phyloP scores from a whole-genome alignment of 2,797 vertebrate genomes.

The Discoglossus pictus region DNA sequence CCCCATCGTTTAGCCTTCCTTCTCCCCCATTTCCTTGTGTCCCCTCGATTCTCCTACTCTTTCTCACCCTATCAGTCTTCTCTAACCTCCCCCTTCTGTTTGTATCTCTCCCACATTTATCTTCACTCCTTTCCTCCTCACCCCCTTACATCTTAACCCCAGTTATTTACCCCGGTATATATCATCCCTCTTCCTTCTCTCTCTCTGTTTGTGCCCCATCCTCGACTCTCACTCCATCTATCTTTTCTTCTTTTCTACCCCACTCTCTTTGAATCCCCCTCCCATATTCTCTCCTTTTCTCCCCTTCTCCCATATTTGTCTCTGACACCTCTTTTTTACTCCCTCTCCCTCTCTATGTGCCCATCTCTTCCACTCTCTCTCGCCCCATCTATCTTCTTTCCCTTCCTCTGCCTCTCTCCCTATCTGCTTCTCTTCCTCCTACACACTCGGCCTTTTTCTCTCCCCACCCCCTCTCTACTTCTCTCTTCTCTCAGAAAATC shows the following conservation, averaged over 20 bases:
- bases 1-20: too few relatives aligned
- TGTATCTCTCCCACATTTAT: neutral
- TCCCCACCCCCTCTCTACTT: slow-evolving; percentile 47
- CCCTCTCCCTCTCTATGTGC: slow-evolving; percentile 53
- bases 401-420: slow-evolving; percentile 55
- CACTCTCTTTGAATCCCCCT: neutral
- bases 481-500: slow-evolving; percentile 70
- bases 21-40: slow-evolving; percentile 17
- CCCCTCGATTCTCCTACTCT: too few relatives aligned
- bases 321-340: neutral
- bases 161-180: too few relatives aligned
- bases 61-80: neutral
- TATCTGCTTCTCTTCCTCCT: slow-evolving; percentile 30
- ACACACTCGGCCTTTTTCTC: slow-evolving; percentile 16
- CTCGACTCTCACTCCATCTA: neutral
- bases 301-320: too few relatives aligned
- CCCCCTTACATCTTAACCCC: neutral
- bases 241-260: neutral
- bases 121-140: neutral
- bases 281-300: slow-evolving; percentile 40
- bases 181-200: neutral
- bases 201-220: neutral
- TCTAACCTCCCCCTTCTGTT: slow-evolving; percentile 4
- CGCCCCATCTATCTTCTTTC: slow-evolving; percentile 49
- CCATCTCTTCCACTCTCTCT: slow-evolving; percentile 40